Evolutionary conservation across 2,888 invertebrate species (phyloP).

Genomic region (Elaeidobius kamerunicus): DNA sequence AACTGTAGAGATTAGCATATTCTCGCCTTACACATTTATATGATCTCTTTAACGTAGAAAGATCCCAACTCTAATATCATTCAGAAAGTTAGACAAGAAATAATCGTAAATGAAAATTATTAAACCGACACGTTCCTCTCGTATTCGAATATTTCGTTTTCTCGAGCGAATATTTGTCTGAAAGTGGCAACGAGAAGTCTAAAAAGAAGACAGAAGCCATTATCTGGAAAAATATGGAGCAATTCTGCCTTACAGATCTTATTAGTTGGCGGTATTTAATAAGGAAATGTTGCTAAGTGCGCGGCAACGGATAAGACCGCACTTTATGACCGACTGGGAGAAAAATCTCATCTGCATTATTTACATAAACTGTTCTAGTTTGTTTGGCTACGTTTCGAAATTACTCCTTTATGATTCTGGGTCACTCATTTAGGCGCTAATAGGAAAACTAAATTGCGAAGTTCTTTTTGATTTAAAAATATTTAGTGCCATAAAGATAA

Average conservation of each 20-base stretch:
- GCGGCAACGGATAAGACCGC: constrained; percentile 47
- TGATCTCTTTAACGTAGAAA: background rate
- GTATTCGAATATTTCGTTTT: constrained; percentile 27
- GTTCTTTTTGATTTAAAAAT: too few relatives aligned
- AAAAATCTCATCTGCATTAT: constrained; percentile 53
- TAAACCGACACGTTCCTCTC: constrained; percentile 24
- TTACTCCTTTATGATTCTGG: constrained; percentile 16
- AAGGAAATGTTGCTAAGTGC: constrained; percentile 50
- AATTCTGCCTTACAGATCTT: constrained; percentile 44
- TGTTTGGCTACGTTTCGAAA: constrained; percentile 17
- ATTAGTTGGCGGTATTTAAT: constrained; percentile 50
- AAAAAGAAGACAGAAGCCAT: constrained; percentile 34
- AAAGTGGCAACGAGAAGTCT: constrained; percentile 29
- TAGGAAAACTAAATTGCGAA: constrained; percentile 22
- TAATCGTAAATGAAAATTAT: constrained; percentile 29
- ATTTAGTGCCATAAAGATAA: too few relatives aligned
- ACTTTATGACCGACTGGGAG: constrained; percentile 48
- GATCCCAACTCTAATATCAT: constrained; percentile 11
- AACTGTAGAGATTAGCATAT: background rate
- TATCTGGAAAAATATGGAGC: constrained; percentile 37
- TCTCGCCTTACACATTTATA: too few relatives aligned
- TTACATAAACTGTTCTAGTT: constrained; percentile 47
- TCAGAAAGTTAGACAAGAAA: constrained; percentile 26
- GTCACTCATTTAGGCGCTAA: constrained; percentile 37
- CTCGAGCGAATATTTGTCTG: constrained; percentile 29